Base-by-base conservation (phyloP, 2,888 invertebrate genomes). In the Cryptus armator region DNA sequence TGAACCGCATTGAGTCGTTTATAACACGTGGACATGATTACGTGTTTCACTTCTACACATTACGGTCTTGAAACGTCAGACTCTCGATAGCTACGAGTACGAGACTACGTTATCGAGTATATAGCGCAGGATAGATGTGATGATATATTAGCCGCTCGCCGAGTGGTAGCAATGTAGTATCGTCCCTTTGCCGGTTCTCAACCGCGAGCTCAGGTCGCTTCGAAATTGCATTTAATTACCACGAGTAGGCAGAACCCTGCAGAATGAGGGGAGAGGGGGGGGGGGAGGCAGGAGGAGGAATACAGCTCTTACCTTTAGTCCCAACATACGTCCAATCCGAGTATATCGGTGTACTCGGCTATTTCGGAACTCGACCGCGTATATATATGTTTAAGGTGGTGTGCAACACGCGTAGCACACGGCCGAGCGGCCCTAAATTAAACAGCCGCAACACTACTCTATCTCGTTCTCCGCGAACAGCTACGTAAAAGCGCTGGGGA, bases 201-300 rank as follows among this genome's bases (percentile, higher is more conserved):
- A 77, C 75, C 80, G 51, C 56, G 56, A 56, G 56, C 37, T 37
- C 37, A 56, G 56, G 68, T 68, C 81, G 74, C 74, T 81, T 89
- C 91, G 91, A 92, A 93, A 93, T 93, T 92, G 91, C 92, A 93
- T 93, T 93, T 93, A 93, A 93, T 93, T 93, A 93, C 92, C 91
- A 90, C 88, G 92, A 93, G 92, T 93, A 92, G 91, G 90, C 90
- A 91, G 89, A 86, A 87, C 88, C 84, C 51, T 29, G 46, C 5
- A n/a, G 51, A 24, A 24, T 24, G 24, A 24, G 24, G 24, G 24
- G 2, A 24, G 24, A 24, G 2, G 24, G 0, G 3, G 24, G 24
- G 2, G 24, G 24, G 24, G 24, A 1, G n/a, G 29, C 29, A 14
- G 43, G 19, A 56, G 24, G 67, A 3, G 67, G 67, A 16, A 16